Conservation (phyloP, 2,888 invertebrate species). For the Rhagonycha lutea region DNA sequence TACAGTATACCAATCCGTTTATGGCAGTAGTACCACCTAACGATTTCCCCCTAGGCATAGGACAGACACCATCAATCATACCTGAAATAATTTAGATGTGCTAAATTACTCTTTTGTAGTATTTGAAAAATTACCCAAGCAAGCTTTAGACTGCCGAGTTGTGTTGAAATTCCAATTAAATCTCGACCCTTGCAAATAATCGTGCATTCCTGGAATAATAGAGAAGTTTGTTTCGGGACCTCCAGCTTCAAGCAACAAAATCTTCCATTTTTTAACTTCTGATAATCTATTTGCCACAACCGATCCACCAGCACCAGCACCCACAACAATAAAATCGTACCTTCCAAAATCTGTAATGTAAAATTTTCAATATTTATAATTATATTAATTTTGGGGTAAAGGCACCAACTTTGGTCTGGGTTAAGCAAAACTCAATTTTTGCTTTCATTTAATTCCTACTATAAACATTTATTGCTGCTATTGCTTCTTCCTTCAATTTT, state of each 20-base stretch:
- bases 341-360: not conserved
- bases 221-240: conserved; percentile 16
- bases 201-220: conserved; percentile 12
- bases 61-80: conserved; percentile 27
- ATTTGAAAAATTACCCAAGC: too few relatives aligned
- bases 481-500: too few relatives aligned
- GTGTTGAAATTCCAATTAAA: conserved; percentile 24
- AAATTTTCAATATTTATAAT: not conserved
- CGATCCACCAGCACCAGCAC: conserved; percentile 68
- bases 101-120: not conserved
- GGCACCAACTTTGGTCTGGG: too few relatives aligned
- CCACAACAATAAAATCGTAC: conserved; percentile 72
- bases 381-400: too few relatives aligned
- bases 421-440: too few relatives aligned
- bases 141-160: conserved; percentile 1
- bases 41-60: conserved; percentile 32
- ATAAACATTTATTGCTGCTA: too few relatives aligned
- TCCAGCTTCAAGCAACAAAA: conserved; percentile 70
- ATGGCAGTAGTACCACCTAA: conserved; percentile 33
- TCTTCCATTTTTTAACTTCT: conserved; percentile 67
- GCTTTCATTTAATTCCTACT: too few relatives aligned
- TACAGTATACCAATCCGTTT: conserved; percentile 31
- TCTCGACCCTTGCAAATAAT: conserved; percentile 16
- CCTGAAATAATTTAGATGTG: conserved; percentile 9
- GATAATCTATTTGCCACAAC: conserved; percentile 68